These are phyloP conservation scores for Bombus affinis DNA, from an alignment of 1,140 invertebrate species.

Conservation along the genomic window DNA sequence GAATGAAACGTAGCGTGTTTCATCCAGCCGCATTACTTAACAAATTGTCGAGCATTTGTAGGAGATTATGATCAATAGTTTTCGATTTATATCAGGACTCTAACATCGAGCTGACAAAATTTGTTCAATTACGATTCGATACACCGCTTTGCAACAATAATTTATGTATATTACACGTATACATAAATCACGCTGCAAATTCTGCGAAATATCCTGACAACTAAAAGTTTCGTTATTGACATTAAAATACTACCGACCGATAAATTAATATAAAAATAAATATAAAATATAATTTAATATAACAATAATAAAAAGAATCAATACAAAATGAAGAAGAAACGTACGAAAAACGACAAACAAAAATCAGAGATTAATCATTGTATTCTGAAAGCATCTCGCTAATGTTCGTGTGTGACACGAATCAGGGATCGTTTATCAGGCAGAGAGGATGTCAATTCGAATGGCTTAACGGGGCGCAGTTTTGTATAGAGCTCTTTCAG, in stretches of 20 bases:
- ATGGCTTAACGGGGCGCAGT: conserved; percentile 55
- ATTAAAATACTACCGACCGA: no score
- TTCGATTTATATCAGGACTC: background rate
- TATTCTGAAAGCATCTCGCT: background rate
- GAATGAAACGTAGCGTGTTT: no score
- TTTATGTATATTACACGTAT: background rate
- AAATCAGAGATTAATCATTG: background rate
- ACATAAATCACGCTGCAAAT: background rate
- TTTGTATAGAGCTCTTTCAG: conserved; percentile 46
- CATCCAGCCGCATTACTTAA: background rate
- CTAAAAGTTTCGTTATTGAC: no score
- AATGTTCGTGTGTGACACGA: background rate
- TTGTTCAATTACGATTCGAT: background rate
- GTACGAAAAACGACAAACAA: background rate
- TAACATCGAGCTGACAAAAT: background rate
- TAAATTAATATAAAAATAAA: no score
- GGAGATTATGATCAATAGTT: background rate
- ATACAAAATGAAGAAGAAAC: background rate
- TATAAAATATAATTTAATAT: no score
- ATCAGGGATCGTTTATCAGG: conserved; percentile 22
- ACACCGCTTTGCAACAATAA: no score
- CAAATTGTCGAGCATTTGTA: background rate
- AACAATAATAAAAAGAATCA: no score
- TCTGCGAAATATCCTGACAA: background rate
- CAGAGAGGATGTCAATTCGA: conserved; percentile 16